Evolutionary conservation across 2,113 vertebrate species (phyloP), one percentile per base, ranked within the genome.

Genomic region (Chaetura pelagica): DNA sequence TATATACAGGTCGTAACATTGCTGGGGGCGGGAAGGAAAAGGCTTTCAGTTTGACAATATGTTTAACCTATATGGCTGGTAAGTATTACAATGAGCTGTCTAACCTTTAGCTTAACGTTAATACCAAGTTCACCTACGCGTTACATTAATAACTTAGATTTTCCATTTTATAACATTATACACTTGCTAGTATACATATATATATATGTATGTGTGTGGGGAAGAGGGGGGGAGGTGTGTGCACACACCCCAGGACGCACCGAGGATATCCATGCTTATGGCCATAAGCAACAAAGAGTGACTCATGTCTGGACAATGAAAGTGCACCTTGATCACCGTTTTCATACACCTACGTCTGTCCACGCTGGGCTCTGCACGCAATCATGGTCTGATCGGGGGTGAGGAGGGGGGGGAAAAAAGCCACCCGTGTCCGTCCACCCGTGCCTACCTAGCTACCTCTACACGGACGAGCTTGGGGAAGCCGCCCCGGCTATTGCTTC

Each of bases 91-190:
- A 97, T 95, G 96, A 58, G 93, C 92, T 90, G 94, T 51, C 94
- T 96, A 96, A 97, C 95, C 97, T 98, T 97, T 96, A 95, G 97
- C 97, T 97, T 96, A 97, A 98, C 97, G 97, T 98, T 98, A 98
- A 98, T 98, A 98, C 94, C 96, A 92, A 97, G 96, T 95, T 98
- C 97, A 98, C 96, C 98, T 99, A 99, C 98, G 92, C 87, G 97
- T 98, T 98, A 98, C 98, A 98, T 98, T 98, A 99, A 99, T 99
- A 99, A 99, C 98, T 99, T 99, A 98, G 98, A 98, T 98, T 97
- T n/a, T 97, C 96, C 97, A 97, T 98, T 98, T 98, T 98, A 98
- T 98, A 98, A 98, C 98, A 98, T 98, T 98, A 97, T 98, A 98
- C 97, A 98, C 96, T 97, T 97, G 97, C 96, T 97, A 98, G 97